Evolutionary conservation across 2,888 invertebrate species (phyloP), one percentile per base, ranked within the genome.

Genomic region (Dynastes hyllus): DNA sequence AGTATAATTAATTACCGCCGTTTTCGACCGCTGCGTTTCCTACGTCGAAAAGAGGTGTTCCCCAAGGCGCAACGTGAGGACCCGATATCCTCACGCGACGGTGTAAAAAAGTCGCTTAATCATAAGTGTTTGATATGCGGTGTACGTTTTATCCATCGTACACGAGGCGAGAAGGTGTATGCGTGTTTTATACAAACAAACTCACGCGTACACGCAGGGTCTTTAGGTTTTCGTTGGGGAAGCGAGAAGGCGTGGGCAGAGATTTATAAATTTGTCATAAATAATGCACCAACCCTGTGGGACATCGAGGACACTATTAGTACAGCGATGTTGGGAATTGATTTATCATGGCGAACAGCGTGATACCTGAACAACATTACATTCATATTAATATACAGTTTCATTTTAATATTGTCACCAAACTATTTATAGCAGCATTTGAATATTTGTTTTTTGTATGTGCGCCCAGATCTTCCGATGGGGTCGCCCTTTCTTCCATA

Each of bases 361-460:
- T 88, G 89, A 85, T 81, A 86, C 81, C 86, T 29, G 82, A 69
- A 85, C 86, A 85, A 86, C 87, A 88, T 88, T 87, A 88, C 87
- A 87, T 87, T 86, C 87, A 85, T 86, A 88, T 88, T 88, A 88
- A 88, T 88, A 87, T 87, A 86, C 86, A 83, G 85, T 87, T 87
- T 85, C 87, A 88, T 88, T 89, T 88, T 89, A 89, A 89, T 89
- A 89, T 89, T 89, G 89, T 89, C 89, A 89, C 89, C 89, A 89
- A 87, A 84, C 87, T 89, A 88, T 89, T 89, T 89, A 89, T 89
- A 88, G 87, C 86, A 82, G 40, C 85, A 85, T 87, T 87, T 87
- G 86, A 88, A 87, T 88, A 87, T 88, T 88, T 87, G 87, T 88
- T 87, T 37, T 87, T 85, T 83, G 45, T 69, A 45, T 67, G 76